phyloP scores from a whole-genome alignment of 2,113 vertebrate genomes.

The Oncorhynchus keta region DNA sequence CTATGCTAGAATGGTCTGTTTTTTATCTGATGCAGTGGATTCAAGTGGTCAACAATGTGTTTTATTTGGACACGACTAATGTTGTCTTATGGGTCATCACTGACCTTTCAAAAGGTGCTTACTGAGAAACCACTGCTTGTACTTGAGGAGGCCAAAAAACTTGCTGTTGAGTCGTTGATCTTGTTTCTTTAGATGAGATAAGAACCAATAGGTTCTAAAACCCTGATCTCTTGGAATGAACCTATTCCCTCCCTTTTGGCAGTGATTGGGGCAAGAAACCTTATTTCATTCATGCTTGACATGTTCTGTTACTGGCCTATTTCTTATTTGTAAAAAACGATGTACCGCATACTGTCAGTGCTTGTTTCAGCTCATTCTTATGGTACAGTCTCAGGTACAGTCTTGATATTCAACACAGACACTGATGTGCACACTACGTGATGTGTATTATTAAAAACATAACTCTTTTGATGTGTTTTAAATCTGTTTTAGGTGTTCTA shows the following conservation, averaged over 20 bases:
- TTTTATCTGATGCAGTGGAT: background rate
- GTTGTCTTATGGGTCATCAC: slow-evolving; percentile 1
- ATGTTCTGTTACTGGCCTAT: too few relatives aligned
- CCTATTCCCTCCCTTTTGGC: background rate
- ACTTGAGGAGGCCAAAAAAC: background rate
- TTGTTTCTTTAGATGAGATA: background rate
- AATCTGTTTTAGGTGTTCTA: background rate
- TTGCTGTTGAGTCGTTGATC: background rate
- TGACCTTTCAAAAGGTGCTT: slow-evolving; percentile 1
- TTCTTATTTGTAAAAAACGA: too few relatives aligned
- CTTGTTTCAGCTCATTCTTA: slow-evolving; percentile 2
- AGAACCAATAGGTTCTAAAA: background rate
- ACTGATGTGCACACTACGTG: slow-evolving; percentile 6
- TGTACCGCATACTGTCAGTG: too few relatives aligned
- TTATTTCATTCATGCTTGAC: background rate
- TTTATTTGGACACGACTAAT: slow-evolving; percentile 37
- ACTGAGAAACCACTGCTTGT: slow-evolving; percentile 14
- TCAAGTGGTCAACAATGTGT: slow-evolving; percentile 57
- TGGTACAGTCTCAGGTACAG: slow-evolving; percentile 57
- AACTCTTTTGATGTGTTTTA: background rate
- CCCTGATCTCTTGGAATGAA: background rate
- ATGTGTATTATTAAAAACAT: too few relatives aligned
- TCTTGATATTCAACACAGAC: slow-evolving; percentile 22
- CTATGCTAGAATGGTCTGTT: background rate
- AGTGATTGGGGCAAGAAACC: too few relatives aligned